Base-by-base conservation (phyloP, 1,140 invertebrate genomes). In the Calliopsis andreniformis region DNA sequence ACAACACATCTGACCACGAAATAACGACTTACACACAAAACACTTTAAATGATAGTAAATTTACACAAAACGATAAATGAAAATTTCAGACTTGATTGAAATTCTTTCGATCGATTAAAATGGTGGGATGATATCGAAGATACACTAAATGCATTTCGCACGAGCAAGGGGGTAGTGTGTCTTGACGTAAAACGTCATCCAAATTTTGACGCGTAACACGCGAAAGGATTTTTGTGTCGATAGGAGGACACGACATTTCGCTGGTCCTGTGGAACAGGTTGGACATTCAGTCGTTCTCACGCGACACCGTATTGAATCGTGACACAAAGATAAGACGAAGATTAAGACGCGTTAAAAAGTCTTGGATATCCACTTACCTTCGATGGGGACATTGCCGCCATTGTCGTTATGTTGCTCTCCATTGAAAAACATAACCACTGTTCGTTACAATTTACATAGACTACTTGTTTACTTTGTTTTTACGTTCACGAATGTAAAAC, bases 381-480 rank as follows among this genome's bases (percentile, higher is more conserved):
- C 73, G 90, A 91, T 59, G 90, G 90, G 84, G 89, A 91, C 87
- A 90, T 87, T 89, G 89, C 88, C 85, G 89, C 88, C 89, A 91
- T 91, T 90, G 87, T 91, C 86, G 87, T 88, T 89, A 90, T 87
- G 88, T 86, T 76, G 81, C 82, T 87, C 68, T 87, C 84, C 85
- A 87, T 86, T 84, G 83, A 82, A 86, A 89, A 88, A 90, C 86
- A 90, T 90, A 91, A 89, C 86, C 88, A 86, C 86, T 79, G 82
- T 77, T 88, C 84, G 88, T 86, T 70, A 39, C 68, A 82, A 71
- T 55, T 47, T 81, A 56, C 76, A 70, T 78, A 49, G 32, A 30
- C 66, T 47, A 61, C 63, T 75, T 58, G 42, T 42, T 45, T 45
- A 16, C 58, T 47, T 59, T 32, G n/a, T 51, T 68, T 12, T 12